These are phyloP conservation scores for Triplophysa siluroides DNA, from an alignment of 2,113 vertebrate genomes.

Conservation along the genomic window DNA sequence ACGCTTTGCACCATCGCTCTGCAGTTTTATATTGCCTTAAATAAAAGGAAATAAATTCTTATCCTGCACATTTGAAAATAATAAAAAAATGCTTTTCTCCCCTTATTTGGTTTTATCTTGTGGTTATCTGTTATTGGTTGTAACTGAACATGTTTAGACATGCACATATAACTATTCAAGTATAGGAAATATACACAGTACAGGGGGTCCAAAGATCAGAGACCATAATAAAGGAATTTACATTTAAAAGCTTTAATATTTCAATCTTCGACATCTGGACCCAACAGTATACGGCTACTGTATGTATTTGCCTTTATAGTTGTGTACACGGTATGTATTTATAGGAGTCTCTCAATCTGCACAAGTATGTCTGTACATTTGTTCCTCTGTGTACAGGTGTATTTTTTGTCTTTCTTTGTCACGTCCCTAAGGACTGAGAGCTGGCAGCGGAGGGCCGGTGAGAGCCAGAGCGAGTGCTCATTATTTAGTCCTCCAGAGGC, in stretches of 20 bases:
- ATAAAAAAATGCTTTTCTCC: no score
- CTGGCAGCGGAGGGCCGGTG: slow-evolving; percentile 44
- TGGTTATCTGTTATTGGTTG: no score
- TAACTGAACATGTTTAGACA: no score
- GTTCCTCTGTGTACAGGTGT: slow-evolving; percentile 30
- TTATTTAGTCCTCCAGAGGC: slow-evolving; percentile 51
- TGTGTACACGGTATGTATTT: slow-evolving; percentile 16
- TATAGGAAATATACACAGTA: no score
- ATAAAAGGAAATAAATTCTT: not conserved
- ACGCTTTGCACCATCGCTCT: not conserved
- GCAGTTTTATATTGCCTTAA: not conserved
- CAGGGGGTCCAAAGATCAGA: no score
- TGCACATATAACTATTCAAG: no score
- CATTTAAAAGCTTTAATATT: no score
- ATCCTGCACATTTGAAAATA: no score
- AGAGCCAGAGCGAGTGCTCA: slow-evolving; percentile 42
- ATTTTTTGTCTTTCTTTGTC: slow-evolving; percentile 42
- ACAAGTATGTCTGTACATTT: slow-evolving; percentile 24
- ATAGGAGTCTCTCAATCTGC: slow-evolving; percentile 25
- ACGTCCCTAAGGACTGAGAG: slow-evolving; percentile 37
- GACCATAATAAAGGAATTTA: no score
- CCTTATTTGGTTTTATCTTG: no score
- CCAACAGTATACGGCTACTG: not conserved
- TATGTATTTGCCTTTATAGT: slow-evolving; percentile 1
- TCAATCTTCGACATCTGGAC: no score